Conservation (phyloP, 2,888 invertebrate genomes). For the Trissolcus japonicus region DNA sequence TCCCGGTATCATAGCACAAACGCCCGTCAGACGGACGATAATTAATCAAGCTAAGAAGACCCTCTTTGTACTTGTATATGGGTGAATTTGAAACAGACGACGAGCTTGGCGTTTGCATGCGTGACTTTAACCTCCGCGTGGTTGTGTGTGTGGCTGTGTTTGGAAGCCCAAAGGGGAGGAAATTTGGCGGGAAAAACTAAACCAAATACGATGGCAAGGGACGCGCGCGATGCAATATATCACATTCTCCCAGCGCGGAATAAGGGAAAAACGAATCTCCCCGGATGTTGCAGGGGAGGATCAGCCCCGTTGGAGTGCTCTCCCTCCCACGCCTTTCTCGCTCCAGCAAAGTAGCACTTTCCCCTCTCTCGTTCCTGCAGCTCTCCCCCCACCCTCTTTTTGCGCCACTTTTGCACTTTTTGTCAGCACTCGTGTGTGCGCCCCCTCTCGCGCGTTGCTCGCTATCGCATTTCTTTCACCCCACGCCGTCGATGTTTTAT, state of each 20-base stretch:
- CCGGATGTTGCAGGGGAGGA: slow-evolving; percentile 56
- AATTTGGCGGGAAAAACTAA: slow-evolving; percentile 75
- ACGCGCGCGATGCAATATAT: slow-evolving; percentile 70
- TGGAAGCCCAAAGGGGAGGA: slow-evolving; percentile 63
- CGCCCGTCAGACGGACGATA: slow-evolving; percentile 62
- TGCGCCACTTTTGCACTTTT: slow-evolving; percentile 59
- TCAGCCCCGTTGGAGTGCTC: slow-evolving; percentile 55
- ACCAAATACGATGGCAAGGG: slow-evolving; percentile 69
- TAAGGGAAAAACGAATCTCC: slow-evolving; percentile 57
- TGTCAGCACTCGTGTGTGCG: slow-evolving; percentile 35
- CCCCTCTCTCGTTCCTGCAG: slow-evolving; percentile 49
- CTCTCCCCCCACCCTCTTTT: slow-evolving; percentile 43
- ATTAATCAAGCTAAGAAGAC: slow-evolving; percentile 73
- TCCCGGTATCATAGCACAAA: slow-evolving; percentile 31
- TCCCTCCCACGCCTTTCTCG: slow-evolving; percentile 41
- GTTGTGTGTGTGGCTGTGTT: slow-evolving; percentile 23
- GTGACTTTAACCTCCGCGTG: slow-evolving; percentile 11
- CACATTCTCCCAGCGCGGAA: slow-evolving; percentile 67
- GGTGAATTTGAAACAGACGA: slow-evolving; percentile 63
- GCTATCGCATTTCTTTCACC: slow-evolving; percentile 46
- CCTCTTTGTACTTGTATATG: slow-evolving; percentile 61
- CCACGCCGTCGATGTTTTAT: slow-evolving; percentile 42
- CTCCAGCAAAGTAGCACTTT: slow-evolving; percentile 39
- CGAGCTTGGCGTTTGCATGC: slow-evolving; percentile 40
- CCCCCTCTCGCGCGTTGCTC: slow-evolving; percentile 35